A percentile compares a stretch with the other conserved stretches of the same genome.
phyloP scores from a whole-genome alignment of 2,888 invertebrate species.

The Macrosoma leucophasiata region DNA sequence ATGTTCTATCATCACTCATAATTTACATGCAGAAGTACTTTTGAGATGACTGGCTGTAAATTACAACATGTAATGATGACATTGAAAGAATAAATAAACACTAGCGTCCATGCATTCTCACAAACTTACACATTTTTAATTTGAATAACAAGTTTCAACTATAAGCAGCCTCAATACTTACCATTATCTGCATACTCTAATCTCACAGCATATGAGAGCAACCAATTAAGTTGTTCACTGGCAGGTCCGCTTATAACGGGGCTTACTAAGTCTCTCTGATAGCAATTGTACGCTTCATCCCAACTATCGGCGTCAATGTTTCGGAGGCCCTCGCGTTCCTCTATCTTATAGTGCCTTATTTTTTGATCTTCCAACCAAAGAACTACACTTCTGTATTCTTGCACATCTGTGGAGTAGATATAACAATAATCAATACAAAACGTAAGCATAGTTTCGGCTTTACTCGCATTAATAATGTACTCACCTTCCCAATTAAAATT shows the following conservation, averaged over 20 bases:
- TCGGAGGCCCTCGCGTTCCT: slow-evolving; percentile 84
- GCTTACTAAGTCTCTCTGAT: slow-evolving; percentile 84
- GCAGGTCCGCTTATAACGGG: slow-evolving; percentile 76
- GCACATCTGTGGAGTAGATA: too few relatives aligned
- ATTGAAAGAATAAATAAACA: too few relatives aligned
- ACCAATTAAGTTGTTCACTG: slow-evolving; percentile 87
- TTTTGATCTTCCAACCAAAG: slow-evolving; percentile 96
- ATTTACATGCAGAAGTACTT: too few relatives aligned
- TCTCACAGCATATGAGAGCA: slow-evolving; percentile 88
- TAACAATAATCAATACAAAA: slow-evolving; percentile 28
- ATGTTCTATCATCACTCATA: too few relatives aligned
- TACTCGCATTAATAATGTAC: background rate
- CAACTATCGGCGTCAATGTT: slow-evolving; percentile 81
- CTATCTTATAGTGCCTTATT: slow-evolving; percentile 90
- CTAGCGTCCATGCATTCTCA: too few relatives aligned
- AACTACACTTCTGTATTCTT: slow-evolving; percentile 85
- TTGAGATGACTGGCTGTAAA: too few relatives aligned
- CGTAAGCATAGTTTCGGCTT: background rate
- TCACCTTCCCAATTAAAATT: slow-evolving; percentile 83
- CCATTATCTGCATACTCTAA: slow-evolving; percentile 89
- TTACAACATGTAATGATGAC: too few relatives aligned
- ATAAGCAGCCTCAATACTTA: slow-evolving; percentile 40
- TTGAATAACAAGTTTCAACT: slow-evolving; percentile 9
- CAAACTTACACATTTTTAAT: background rate
- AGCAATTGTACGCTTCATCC: slow-evolving; percentile 82